Base-by-base conservation (phyloP, 1,140 invertebrate species). In the Aphis gossypii region DNA sequence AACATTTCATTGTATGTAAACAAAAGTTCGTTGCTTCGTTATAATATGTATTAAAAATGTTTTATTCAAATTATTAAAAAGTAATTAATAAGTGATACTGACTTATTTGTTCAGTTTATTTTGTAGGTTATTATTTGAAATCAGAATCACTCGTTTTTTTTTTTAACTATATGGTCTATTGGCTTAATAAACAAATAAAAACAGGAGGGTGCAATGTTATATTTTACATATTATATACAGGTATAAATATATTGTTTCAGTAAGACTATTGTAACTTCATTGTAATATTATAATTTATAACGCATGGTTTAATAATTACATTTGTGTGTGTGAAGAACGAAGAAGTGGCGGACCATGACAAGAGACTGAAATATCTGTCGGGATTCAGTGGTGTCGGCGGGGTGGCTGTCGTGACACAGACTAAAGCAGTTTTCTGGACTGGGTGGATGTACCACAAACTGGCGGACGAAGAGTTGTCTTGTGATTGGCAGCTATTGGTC, bases 371-470 rank as follows among this genome's bases (percentile, higher is more conserved):
- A 46, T 99, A 97, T 95, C 96, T 99, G 23, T 97, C 97, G 44
- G 98, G 98, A 0, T 98, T 99, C 95, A 97, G 96, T 94, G 99
- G 99, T 1, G 98, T 98, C 0, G 97, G 97, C 48, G 99, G 98
- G 20, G 98, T 97, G 5, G 98, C 98, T 0, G 96, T 99, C 46
- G 96, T 99, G 30, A 99, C 98, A 0, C 95, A 96, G 1, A 95
- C 96, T n/a, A 96, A 97, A 88, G 99, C 99, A 0, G 96, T 98
- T 25, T 95, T 99, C 5, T 99, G 99, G 99, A 99, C 99, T 3
- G 99, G 99, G 96, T 99, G 98, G 0, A 95, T 99, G 48, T 99
- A 99, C 95, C 98, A 97, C 35, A 82, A 94, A 44, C 97, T 97
- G 94, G 98, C 98, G 0, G 96, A 97, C 88, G 95, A 97, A 38